A percentile compares a stretch with the other conserved stretches of the same genome.
These are phyloP conservation scores for Nettapus auritus DNA, from an alignment of 2,113 vertebrate species.

Conservation along the genomic window DNA sequence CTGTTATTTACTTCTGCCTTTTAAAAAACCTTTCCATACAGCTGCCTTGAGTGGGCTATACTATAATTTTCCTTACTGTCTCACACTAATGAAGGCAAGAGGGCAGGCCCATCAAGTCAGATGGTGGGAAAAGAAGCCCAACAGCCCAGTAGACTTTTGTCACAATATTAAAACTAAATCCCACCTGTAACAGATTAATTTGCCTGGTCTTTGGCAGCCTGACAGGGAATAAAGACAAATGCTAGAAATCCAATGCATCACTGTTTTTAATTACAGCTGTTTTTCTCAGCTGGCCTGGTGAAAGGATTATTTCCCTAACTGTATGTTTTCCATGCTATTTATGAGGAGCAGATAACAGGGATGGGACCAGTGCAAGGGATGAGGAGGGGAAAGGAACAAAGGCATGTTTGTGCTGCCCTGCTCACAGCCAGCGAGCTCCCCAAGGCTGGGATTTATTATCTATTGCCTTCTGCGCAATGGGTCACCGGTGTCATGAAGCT, in stretches of 20 bases:
- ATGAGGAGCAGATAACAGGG: neutral
- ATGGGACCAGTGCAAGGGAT: neutral
- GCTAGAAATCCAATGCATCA: neutral
- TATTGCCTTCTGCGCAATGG: neutral
- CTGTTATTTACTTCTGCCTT: slow-evolving; percentile 60
- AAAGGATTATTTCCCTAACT: neutral
- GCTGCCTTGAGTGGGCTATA: slow-evolving; percentile 11
- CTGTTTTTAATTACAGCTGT: slow-evolving; percentile 3
- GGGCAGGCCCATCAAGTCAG: slow-evolving; percentile 58
- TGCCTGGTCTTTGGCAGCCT: neutral
- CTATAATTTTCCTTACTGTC: slow-evolving; percentile 60
- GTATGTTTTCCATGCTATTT: neutral
- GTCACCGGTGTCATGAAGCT: neutral
- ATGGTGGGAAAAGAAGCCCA: neutral
- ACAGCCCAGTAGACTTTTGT: slow-evolving; percentile 12
- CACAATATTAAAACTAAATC: neutral
- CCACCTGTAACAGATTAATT: slow-evolving; percentile 23
- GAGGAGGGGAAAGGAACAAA: neutral
- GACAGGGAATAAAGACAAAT: slow-evolving; percentile 14
- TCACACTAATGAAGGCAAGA: slow-evolving; percentile 63
- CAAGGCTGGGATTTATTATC: neutral
- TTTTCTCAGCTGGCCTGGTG: neutral
- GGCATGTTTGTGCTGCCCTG: neutral
- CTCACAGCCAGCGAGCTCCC: neutral
- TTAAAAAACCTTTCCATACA: neutral